These are phyloP conservation scores for Microchrysa polita DNA, from an alignment of 2,888 invertebrate species.

Conservation along the genomic window DNA sequence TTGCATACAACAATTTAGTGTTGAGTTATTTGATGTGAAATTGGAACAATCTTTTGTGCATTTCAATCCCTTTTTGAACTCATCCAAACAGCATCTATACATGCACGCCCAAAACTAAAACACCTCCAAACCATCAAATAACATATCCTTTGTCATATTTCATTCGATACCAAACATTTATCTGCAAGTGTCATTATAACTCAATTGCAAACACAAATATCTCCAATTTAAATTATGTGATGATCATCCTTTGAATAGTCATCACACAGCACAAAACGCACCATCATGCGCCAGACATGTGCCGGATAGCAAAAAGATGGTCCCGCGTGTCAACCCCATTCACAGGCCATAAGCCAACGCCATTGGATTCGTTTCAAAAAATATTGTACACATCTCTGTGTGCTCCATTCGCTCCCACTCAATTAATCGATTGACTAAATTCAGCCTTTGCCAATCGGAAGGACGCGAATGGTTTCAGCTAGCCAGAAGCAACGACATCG, in stretches of 20 bases:
- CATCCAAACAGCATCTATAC: too few relatives aligned
- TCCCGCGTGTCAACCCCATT: neutral
- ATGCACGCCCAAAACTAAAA: too few relatives aligned
- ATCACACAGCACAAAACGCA: neutral
- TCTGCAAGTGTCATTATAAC: slow-evolving; percentile 23
- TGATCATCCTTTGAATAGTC: slow-evolving; percentile 16
- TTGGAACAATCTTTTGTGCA: too few relatives aligned
- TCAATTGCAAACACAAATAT: slow-evolving; percentile 33
- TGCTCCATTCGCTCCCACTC: slow-evolving; percentile 29
- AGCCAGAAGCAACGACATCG: neutral
- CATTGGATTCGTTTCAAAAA: neutral
- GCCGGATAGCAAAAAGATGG: neutral
- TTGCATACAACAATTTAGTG: too few relatives aligned
- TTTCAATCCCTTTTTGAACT: too few relatives aligned
- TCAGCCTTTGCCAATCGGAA: slow-evolving; percentile 27
- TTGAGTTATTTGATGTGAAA: too few relatives aligned
- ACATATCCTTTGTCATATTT: neutral
- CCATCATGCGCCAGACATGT: neutral
- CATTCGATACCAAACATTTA: slow-evolving; percentile 4
- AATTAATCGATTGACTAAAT: slow-evolving; percentile 39
- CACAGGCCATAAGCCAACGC: neutral
- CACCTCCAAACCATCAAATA: neutral
- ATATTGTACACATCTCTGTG: neutral
- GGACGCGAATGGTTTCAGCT: slow-evolving; percentile 12
- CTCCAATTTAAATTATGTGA: slow-evolving; percentile 35